These are phyloP conservation scores for Andrena camellia DNA, from an alignment of 2,888 invertebrate species.

Conservation along the genomic window DNA sequence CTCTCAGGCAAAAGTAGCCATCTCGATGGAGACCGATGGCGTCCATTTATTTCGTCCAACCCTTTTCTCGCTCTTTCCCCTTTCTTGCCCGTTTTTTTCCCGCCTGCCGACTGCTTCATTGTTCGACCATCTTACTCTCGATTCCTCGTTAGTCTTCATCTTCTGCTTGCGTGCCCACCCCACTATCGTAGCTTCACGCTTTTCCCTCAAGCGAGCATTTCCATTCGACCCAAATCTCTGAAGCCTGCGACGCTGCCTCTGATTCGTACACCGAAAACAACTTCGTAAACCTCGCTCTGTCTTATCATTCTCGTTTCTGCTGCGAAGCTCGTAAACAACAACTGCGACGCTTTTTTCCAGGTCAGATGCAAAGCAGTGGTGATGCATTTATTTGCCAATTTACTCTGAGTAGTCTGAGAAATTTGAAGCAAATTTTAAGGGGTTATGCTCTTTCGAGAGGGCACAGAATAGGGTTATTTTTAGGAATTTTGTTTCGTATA, in stretches of 20 bases:
- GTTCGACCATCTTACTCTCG: background rate
- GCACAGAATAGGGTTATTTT: too few species aligned
- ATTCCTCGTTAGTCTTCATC: background rate
- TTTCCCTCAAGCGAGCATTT: too few species aligned
- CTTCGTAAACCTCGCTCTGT: background rate
- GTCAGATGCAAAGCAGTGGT: too few species aligned
- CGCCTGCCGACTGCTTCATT: background rate
- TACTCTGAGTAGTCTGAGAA: too few species aligned
- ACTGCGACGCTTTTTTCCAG: too few species aligned
- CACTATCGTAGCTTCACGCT: background rate
- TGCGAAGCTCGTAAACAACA: background rate
- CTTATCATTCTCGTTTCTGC: too few species aligned
- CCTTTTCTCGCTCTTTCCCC: background rate
- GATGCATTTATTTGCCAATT: too few species aligned
- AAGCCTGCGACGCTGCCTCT: too few species aligned
- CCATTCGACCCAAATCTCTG: too few species aligned
- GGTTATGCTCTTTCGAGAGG: too few species aligned
- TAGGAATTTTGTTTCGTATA: too few species aligned
- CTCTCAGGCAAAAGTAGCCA: constrained; percentile 55
- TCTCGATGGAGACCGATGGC: constrained; percentile 61
- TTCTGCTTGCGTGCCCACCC: background rate
- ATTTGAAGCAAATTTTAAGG: too few species aligned
- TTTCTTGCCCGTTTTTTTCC: constrained; percentile 9
- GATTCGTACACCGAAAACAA: background rate
- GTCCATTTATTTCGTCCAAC: constrained; percentile 59